Evolutionary conservation across 2,888 invertebrate genomes (phyloP).

Genomic region (Drosophila demipolita): DNA sequence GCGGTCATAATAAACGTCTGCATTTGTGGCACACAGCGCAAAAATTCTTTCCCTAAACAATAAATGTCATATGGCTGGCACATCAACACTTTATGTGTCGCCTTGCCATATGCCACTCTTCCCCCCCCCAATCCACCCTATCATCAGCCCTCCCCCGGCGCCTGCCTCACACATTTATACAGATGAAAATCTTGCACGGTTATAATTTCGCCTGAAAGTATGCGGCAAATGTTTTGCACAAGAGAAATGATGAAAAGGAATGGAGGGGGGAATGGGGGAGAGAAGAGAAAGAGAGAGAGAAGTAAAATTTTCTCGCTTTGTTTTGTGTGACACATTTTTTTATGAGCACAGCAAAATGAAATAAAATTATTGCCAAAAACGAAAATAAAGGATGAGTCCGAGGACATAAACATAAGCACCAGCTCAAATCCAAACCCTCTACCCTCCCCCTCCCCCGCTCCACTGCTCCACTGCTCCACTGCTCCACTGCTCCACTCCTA

Average conservation of each 20-base stretch:
- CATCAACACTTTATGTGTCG: conserved; percentile 80
- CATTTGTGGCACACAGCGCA: conserved; percentile 19
- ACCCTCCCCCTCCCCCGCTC: neutral
- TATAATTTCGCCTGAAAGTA: conserved; percentile 74
- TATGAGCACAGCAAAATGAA: conserved; percentile 70
- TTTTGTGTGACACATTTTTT: conserved; percentile 66
- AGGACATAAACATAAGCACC: conserved; percentile 35
- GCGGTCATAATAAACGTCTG: conserved; percentile 61
- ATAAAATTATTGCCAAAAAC: conserved; percentile 67
- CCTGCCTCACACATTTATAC: conserved; percentile 3
- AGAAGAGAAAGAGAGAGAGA: neutral
- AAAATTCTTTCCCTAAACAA: conserved; percentile 57
- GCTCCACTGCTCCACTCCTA: neutral
- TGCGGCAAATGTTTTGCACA: conserved; percentile 55
- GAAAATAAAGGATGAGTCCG: conserved; percentile 49
- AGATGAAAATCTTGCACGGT: conserved; percentile 76
- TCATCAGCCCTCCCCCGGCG: neutral
- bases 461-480: neutral
- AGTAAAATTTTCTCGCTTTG: conserved; percentile 8
- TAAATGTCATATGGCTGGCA: conserved; percentile 80
- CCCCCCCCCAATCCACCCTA: neutral
- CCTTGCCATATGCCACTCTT: conserved; percentile 47
- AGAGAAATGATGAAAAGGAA: too few species aligned
- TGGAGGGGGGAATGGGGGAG: too few species aligned
- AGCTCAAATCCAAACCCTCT: neutral